These are phyloP conservation scores for Dipodomys merriami DNA, from an alignment of 2,113 vertebrate species.

Conservation along the genomic window DNA sequence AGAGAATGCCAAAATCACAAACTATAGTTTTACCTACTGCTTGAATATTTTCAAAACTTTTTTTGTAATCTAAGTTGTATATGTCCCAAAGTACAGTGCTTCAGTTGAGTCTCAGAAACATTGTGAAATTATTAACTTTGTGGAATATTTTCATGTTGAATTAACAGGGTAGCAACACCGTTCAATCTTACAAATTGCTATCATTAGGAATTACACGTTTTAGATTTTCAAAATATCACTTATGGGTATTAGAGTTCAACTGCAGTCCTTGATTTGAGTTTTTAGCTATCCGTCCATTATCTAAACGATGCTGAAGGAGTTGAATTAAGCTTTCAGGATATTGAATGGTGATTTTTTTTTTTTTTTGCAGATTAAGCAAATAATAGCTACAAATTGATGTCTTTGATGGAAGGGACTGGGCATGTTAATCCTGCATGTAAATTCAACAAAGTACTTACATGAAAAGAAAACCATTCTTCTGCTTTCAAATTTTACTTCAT, in stretches of 20 bases:
- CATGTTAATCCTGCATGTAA: not conserved
- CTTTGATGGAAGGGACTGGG: not conserved
- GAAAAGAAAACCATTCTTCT: constrained; percentile 8
- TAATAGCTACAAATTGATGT: constrained; percentile 3
- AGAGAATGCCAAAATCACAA: not conserved
- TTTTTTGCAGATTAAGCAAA: constrained; percentile 45
- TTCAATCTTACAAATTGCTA: constrained; percentile 41
- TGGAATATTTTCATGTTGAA: constrained; percentile 56
- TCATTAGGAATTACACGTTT: constrained; percentile 36
- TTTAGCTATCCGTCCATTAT: not conserved
- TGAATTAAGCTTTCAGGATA: constrained; percentile 30
- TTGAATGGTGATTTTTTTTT: not conserved
- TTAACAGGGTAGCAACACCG: constrained; percentile 25
- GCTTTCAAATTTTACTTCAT: constrained; percentile 31
- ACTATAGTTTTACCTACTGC: constrained; percentile 17
- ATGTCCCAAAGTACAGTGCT: not conserved
- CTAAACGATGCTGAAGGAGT: not conserved
- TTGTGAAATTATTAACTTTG: constrained; percentile 14
- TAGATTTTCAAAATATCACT: constrained; percentile 64
- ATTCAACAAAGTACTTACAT: constrained; percentile 33
- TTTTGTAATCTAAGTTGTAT: constrained; percentile 34
- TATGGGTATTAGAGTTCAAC: not conserved
- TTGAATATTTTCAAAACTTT: constrained; percentile 5
- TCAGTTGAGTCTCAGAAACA: constrained; percentile 37
- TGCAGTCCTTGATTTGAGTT: not conserved